Evolutionary conservation across 1,140 invertebrate species (phyloP).

Genomic region (Archegozetes longisetosus): DNA sequence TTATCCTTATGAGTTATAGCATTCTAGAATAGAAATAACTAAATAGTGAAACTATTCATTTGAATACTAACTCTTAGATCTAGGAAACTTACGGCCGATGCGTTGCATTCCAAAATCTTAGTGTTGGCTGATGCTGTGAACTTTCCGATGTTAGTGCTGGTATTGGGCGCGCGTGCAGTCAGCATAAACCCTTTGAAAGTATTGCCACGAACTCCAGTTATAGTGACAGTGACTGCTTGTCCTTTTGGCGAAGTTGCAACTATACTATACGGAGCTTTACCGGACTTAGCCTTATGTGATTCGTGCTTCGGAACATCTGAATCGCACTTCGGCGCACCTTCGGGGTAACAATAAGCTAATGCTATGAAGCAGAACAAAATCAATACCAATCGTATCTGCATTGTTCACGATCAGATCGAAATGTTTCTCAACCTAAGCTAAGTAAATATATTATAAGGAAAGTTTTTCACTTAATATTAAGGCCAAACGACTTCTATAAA

Average conservation of each 20-base stretch:
- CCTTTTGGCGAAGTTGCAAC: neutral
- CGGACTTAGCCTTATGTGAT: slow-evolving; percentile 1
- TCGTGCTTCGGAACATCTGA: neutral
- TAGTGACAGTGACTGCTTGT: slow-evolving; percentile 2
- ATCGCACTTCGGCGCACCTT: slow-evolving; percentile 6
- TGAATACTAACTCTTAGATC: too few species aligned
- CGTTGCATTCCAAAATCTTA: neutral
- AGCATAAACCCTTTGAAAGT: slow-evolving; percentile 10
- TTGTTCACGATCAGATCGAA: neutral
- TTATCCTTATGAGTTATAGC: slow-evolving; percentile 7
- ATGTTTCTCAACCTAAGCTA: neutral
- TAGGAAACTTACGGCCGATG: neutral
- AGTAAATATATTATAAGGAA: neutral
- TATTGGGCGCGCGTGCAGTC: neutral
- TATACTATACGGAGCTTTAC: slow-evolving; percentile 3
- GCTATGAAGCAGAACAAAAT: neutral
- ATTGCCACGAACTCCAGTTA: neutral
- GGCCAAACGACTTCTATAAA: neutral
- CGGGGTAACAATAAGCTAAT: neutral
- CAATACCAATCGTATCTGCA: neutral
- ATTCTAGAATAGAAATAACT: neutral
- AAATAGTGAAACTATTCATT: too few species aligned
- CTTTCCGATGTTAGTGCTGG: slow-evolving; percentile 6
- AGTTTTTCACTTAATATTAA: neutral
- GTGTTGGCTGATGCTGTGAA: slow-evolving; percentile 2